Conservation (phyloP, 37 sponge, comb jelly and placozoan species). For the Beroe ovata region DNA sequence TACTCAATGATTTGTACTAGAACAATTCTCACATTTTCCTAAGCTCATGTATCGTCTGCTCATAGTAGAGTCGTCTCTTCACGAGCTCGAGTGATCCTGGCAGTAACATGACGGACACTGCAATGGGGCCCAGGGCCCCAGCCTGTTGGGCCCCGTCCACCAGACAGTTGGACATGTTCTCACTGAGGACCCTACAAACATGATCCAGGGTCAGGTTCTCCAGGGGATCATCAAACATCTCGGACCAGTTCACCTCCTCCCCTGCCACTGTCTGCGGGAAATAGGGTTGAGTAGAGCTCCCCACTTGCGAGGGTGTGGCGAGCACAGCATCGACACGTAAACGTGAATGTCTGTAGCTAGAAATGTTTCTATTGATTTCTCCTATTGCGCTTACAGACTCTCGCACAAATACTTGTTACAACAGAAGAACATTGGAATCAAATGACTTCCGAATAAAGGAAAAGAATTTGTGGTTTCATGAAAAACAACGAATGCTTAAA, state of each 20-base stretch:
- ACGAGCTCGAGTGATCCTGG: conserved; percentile 30
- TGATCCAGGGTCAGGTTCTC: conserved; percentile 33
- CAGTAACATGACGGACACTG: conserved; percentile 11
- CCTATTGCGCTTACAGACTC: too few relatives aligned
- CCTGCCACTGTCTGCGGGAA: conserved; percentile 10
- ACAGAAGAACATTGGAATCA: too few relatives aligned
- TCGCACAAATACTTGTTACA: too few relatives aligned
- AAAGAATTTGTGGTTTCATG: too few relatives aligned
- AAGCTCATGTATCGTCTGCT: conserved; percentile 41
- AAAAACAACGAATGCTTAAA: too few relatives aligned
- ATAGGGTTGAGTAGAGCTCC: too few relatives aligned
- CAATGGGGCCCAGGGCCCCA: conserved; percentile 31
- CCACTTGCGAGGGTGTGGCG: too few relatives aligned
- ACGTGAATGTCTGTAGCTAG: too few relatives aligned
- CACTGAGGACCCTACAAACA: conserved; percentile 43
- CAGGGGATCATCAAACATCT: conserved; percentile 51
- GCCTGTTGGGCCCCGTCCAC: conserved; percentile 33
- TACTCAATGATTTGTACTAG: not conserved
- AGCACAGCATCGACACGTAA: too few relatives aligned
- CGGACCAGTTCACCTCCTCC: conserved; percentile 41
- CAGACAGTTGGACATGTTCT: conserved; percentile 34
- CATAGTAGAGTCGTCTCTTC: conserved; percentile 14
- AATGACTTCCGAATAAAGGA: too few relatives aligned
- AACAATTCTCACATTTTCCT: conserved; percentile 41
- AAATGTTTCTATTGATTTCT: too few relatives aligned